Conservation (phyloP, 2,113 vertebrate genomes). For the Lepus timidus region DNA sequence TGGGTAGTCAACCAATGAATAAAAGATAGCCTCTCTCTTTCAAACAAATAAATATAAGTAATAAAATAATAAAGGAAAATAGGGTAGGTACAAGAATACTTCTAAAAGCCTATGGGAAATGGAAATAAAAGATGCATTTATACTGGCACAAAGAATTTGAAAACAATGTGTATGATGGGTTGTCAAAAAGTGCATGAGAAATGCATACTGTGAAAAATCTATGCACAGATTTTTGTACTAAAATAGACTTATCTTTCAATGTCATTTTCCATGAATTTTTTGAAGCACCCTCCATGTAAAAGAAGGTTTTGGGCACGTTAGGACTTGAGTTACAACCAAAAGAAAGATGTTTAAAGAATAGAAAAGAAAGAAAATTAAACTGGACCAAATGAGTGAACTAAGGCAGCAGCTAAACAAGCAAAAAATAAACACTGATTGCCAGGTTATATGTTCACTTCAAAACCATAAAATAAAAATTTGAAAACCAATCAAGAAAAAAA, state of each 20-base stretch:
- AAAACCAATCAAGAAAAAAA: background rate
- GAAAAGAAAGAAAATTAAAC: background rate
- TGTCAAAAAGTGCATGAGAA: too few relatives aligned
- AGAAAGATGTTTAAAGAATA: background rate
- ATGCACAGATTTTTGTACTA: too few relatives aligned
- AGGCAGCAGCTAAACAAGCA: background rate
- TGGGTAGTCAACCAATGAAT: too few relatives aligned
- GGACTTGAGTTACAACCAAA: background rate
- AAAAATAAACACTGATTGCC: slow-evolving; percentile 6
- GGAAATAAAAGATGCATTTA: too few relatives aligned
- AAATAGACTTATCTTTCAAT: too few relatives aligned
- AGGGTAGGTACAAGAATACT: background rate
- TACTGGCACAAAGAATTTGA: too few relatives aligned
- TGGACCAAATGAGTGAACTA: background rate
- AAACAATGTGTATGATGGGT: too few relatives aligned
- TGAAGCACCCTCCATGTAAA: background rate
- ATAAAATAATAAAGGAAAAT: background rate
- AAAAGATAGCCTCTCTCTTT: too few relatives aligned
- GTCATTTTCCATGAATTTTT: too few relatives aligned
- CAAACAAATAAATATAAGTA: too few relatives aligned
- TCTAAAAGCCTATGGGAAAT: too few relatives aligned
- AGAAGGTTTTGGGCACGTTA: background rate
- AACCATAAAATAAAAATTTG: background rate
- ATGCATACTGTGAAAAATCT: too few relatives aligned
- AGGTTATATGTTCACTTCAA: background rate